Evolutionary conservation across 2,113 vertebrate species (phyloP).

Genomic region (Ariopsis seemanni): DNA sequence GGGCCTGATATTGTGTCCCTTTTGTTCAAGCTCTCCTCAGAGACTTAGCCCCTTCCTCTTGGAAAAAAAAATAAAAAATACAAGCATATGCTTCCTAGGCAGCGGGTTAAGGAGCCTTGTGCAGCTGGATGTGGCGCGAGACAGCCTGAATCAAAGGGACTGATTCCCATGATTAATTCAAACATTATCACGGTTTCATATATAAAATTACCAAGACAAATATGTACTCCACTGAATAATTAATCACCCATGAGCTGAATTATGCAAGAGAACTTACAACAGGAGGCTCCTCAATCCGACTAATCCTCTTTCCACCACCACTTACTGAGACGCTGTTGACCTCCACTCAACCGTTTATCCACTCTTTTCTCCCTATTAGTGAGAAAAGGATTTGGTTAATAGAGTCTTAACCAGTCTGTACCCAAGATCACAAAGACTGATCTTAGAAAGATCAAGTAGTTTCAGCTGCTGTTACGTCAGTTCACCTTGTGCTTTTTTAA

Average conservation of each 20-base stretch:
- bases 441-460: background rate
- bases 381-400: slow-evolving; percentile 51
- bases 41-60: slow-evolving; percentile 74
- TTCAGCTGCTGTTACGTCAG: slow-evolving; percentile 17
- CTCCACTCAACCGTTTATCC: slow-evolving; percentile 48
- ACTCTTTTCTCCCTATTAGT: slow-evolving; percentile 63
- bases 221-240: slow-evolving; percentile 74
- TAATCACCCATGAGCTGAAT: slow-evolving; percentile 74
- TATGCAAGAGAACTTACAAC: slow-evolving; percentile 73
- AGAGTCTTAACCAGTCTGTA: slow-evolving; percentile 48
- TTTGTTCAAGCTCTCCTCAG: slow-evolving; percentile 79
- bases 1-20: slow-evolving; percentile 81
- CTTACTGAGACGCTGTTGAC: slow-evolving; percentile 63
- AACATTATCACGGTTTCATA: slow-evolving; percentile 71
- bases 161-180: slow-evolving; percentile 83
- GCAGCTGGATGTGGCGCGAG: slow-evolving; percentile 80
- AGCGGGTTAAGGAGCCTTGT: slow-evolving; percentile 76
- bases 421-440: background rate
- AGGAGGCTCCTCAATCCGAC: slow-evolving; percentile 58
- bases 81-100: slow-evolving; percentile 87
- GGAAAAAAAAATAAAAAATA: slow-evolving; percentile 60
- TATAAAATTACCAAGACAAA: slow-evolving; percentile 79
- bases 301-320: slow-evolving; percentile 67
- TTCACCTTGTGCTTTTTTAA: slow-evolving; percentile 6
- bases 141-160: slow-evolving; percentile 70